Evolutionary conservation across 2,888 invertebrate species (phyloP).

Genomic region (Rhingia campestris): DNA sequence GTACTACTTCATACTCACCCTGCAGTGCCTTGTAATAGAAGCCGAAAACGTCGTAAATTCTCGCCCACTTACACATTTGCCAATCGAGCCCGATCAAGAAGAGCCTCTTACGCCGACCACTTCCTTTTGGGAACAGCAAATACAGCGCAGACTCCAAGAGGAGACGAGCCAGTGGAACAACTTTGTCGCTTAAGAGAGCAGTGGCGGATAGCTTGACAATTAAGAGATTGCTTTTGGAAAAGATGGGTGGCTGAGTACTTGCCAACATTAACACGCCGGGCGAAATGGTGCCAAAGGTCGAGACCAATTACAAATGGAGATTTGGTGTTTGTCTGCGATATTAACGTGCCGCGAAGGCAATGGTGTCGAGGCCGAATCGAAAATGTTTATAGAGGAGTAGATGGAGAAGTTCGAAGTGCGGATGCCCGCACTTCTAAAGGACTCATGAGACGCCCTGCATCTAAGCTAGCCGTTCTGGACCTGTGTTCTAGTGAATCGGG

Average conservation of each 20-base stretch:
- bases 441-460: not conserved
- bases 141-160: not conserved
- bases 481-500: not conserved
- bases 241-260: not conserved
- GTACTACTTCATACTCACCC: not conserved
- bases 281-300: not conserved
- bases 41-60: constrained; percentile 7
- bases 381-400: not conserved
- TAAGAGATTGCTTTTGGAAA: constrained; percentile 16
- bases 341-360: not conserved
- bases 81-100: not conserved
- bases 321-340: not conserved
- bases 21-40: constrained; percentile 11
- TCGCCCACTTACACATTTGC: constrained; percentile 21
- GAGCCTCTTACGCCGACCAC: constrained; percentile 42
- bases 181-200: not conserved
- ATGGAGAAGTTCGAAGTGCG: not conserved
- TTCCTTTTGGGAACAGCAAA: not conserved
- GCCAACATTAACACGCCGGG: not conserved
- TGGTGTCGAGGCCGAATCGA: not conserved
- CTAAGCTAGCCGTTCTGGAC: not conserved
- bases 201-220: not conserved
- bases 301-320: not conserved
- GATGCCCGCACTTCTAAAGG: not conserved
- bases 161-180: not conserved